These are phyloP conservation scores for Etheostoma spectabile DNA, from an alignment of 2,113 vertebrate genomes.

Conservation along the genomic window DNA sequence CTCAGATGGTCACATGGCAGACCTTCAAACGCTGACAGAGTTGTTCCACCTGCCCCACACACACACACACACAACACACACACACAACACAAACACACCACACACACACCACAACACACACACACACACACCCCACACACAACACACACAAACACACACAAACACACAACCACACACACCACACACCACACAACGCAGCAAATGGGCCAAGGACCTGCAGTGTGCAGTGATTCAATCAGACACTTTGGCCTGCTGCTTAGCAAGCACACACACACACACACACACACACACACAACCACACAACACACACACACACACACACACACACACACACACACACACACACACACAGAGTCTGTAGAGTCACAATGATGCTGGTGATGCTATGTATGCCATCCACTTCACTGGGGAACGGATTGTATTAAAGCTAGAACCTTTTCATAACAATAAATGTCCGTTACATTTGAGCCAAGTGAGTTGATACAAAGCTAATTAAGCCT, in stretches of 20 bases:
- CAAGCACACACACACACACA: conserved; percentile 21
- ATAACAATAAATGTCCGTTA: too few species aligned
- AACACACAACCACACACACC: conserved; percentile 11
- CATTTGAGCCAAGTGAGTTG: too few species aligned
- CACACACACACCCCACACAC: conserved; percentile 7
- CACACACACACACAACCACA: too few species aligned
- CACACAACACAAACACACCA: conserved; percentile 21
- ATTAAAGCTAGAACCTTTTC: conserved; percentile 19
- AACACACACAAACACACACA: conserved; percentile 27
- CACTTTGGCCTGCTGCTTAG: conserved; percentile 35
- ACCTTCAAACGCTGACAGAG: conserved; percentile 49
- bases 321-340: not conserved
- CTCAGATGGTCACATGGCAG: conserved; percentile 51
- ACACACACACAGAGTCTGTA: too few species aligned
- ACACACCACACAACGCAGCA: conserved; percentile 7
- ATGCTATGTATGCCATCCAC: conserved; percentile 11
- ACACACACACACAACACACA: conserved; percentile 19
- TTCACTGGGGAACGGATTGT: conserved; percentile 17
- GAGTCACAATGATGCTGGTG: conserved; percentile 20
- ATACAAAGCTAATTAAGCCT: too few species aligned
- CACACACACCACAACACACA: conserved; percentile 23
- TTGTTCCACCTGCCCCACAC: conserved; percentile 41
- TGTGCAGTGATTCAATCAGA: conserved; percentile 66
- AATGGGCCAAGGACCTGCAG: conserved; percentile 19
- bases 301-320: conserved; percentile 1